Evolutionary conservation across 2,797 vertebrate species (phyloP).

Genomic region (Gallinago nigripennis): DNA sequence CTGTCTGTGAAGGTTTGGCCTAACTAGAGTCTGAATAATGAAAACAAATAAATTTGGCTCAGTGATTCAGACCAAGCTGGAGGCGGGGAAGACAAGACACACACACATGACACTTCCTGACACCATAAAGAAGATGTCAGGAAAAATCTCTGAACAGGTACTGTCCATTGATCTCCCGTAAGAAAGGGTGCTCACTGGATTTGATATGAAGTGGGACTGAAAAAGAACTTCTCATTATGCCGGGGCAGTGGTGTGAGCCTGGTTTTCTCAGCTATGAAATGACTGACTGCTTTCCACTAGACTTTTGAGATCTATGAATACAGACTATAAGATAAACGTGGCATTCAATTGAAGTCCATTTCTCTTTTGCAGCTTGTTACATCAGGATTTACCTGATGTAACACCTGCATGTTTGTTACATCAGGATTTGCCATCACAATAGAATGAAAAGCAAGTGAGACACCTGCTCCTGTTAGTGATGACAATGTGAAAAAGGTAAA

Average conservation of each 20-base stretch:
- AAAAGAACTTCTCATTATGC: neutral
- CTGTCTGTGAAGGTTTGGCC: neutral
- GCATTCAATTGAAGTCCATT: neutral
- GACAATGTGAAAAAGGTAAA: neutral
- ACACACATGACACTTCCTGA: neutral
- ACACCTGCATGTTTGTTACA: neutral
- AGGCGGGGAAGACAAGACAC: neutral
- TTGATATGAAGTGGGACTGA: rapidly evolving
- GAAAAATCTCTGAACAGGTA: neutral
- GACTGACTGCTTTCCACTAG: neutral
- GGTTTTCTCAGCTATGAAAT: neutral
- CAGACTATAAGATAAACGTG: neutral
- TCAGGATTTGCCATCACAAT: neutral
- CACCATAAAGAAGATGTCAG: neutral
- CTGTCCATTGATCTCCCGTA: neutral
- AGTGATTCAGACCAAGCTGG: neutral
- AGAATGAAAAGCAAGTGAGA: neutral
- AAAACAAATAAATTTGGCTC: neutral
- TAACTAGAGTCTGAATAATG: neutral
- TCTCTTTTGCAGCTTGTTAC: neutral
- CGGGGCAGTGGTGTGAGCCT: neutral
- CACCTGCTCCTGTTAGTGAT: neutral
- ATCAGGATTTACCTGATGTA: neutral
- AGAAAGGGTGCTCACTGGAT: neutral
- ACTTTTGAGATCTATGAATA: neutral